These are phyloP conservation scores for Seira musarum DNA, from an alignment of 2,888 invertebrate genomes.

Conservation along the genomic window DNA sequence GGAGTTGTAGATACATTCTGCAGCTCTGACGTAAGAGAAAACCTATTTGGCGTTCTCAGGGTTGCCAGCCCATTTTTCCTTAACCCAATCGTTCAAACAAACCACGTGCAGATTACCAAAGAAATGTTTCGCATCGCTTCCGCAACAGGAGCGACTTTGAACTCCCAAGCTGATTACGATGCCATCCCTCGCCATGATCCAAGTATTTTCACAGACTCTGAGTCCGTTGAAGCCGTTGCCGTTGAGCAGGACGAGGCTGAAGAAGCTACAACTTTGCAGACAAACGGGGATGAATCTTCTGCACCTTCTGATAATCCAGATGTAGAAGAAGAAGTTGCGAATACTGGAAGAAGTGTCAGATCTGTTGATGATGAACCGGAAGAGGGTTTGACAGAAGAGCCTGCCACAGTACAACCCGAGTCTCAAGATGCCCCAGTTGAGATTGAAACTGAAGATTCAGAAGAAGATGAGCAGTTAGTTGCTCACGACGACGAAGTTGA, in stretches of 20 bases:
- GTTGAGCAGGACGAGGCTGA: neutral
- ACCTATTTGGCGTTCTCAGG: conserved; percentile 46
- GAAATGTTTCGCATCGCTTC: conserved; percentile 61
- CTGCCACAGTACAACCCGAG: conserved; percentile 15
- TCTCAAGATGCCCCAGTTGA: neutral
- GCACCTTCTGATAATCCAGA: conserved; percentile 2
- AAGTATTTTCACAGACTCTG: conserved; percentile 20
- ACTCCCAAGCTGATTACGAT: conserved; percentile 49
- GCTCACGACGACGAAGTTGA: conserved; percentile 15
- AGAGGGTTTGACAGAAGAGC: conserved; percentile 26
- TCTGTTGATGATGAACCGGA: conserved; percentile 33
- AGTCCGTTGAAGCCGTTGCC: conserved; percentile 28
- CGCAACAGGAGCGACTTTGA: conserved; percentile 61
- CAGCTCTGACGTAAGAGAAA: conserved; percentile 55
- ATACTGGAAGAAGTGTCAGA: conserved; percentile 26
- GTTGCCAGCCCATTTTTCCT: conserved; percentile 57
- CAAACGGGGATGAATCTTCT: neutral
- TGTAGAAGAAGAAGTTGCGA: conserved; percentile 21
- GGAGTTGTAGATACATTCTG: conserved; percentile 63
- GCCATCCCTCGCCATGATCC: conserved; percentile 42
- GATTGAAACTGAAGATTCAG: neutral
- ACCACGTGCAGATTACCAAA: conserved; percentile 59
- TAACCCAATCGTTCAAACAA: conserved; percentile 64
- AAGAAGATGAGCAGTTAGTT: neutral
- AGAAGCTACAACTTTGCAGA: conserved; percentile 12